phyloP scores from a whole-genome alignment of 2,797 vertebrate species.

The Ibycter americanus region DNA sequence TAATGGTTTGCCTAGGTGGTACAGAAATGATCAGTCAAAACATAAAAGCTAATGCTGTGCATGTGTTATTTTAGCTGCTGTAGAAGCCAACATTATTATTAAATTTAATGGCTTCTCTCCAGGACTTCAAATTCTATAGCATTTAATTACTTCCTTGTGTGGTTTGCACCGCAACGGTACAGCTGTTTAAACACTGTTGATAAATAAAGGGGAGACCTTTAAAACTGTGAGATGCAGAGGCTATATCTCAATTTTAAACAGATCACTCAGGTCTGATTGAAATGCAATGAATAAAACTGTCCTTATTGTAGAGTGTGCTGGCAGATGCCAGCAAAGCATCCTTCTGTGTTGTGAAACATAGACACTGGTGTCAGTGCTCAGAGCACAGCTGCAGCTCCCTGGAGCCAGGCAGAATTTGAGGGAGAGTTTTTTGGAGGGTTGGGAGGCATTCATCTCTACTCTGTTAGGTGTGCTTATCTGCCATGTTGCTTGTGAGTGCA shows the following conservation, averaged over 20 bases:
- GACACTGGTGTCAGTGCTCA: rapidly evolving
- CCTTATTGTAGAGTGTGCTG: rapidly evolving
- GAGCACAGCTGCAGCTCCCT: neutral
- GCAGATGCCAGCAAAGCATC: neutral
- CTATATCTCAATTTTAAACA: neutral
- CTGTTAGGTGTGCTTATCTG: neutral
- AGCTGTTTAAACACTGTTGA: neutral
- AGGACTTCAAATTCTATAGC: neutral
- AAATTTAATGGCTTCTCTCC: slow-evolving; percentile 5
- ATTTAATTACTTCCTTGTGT: neutral
- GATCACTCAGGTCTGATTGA: neutral
- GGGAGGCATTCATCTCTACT: rapidly evolving
- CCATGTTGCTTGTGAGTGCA: neutral
- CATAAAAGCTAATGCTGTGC: neutral
- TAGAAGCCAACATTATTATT: neutral
- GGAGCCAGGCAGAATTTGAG: neutral
- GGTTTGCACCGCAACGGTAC: neutral
- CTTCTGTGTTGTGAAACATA: neutral
- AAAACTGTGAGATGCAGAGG: neutral
- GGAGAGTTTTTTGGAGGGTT: neutral
- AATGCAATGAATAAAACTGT: neutral
- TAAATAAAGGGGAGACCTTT: neutral
- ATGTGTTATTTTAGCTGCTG: neutral
- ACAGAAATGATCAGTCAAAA: neutral
- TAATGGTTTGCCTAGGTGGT: neutral